Base-by-base conservation (phyloP, 1,140 invertebrate species). In the Habropoda laboriosa region DNA sequence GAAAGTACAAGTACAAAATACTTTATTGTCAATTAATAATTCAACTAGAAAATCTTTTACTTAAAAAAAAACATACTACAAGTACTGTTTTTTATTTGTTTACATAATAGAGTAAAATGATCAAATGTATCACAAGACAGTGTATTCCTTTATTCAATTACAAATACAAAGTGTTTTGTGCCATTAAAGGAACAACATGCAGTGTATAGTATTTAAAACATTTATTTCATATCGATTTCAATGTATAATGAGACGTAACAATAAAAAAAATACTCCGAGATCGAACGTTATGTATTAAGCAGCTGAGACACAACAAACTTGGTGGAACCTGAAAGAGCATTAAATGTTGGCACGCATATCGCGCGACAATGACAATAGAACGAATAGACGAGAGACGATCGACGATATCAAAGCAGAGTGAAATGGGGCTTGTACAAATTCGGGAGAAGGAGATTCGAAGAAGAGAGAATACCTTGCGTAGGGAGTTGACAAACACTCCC, bases 401-500 rank as follows among this genome's bases (percentile, higher is more conserved):
- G 30, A 38, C 3, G 21, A 13, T 8, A 32, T 66, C 16, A 3
- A 16, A 16, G 24, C 16, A 38, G 18, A 24, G 8, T n/a, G 16
- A 35, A 3, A 27, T 4, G 24, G 16, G 10, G 12, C 5, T 21
- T 4, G 5, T 38, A 16, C 27, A 40, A 77, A 70, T 47, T 70
- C 16, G 45, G 38, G 40, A 35, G 40, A 30, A 67, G 55, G 16
- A 66, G 64, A 67, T 45, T 32, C 45, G 53, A 18, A 24, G 35
- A 61, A 42, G 60, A 90, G 35, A 61, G 47, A 64, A 90, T 92
- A 96, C 96, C 95, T 96, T 97, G 87, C 95, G 95, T 86, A 97
- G 93, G 53, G 96, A 96, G 89, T 95, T 95, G 88, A 97, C 95
- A 93, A 98, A 97, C 51, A 98, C 94, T 83, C 97, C 96, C 90